Percentiles rank a stretch among this genome's conserved stretches.
phyloP scores from a whole-genome alignment of 2,797 vertebrate genomes.

The Florisuga fusca region DNA sequence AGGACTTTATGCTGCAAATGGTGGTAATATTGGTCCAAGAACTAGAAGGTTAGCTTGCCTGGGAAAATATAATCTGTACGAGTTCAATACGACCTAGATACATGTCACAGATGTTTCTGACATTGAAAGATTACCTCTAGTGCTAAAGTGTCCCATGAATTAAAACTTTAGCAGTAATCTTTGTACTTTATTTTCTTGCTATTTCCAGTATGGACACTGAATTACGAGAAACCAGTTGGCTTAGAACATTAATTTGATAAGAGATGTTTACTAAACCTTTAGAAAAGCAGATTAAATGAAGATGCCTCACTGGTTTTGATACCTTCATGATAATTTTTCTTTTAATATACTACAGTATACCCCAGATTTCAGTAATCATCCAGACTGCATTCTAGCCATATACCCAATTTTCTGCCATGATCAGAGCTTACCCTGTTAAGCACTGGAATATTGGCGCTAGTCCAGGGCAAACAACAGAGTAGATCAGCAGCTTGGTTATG shows the following conservation, averaged over 20 bases:
- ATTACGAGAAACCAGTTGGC: background rate
- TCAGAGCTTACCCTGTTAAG: background rate
- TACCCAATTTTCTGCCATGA: background rate
- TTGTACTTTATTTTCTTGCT: background rate
- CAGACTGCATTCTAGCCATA: background rate
- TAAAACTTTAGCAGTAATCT: background rate
- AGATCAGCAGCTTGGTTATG: background rate
- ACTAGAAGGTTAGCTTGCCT: background rate
- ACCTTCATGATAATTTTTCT: background rate
- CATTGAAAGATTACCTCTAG: background rate
- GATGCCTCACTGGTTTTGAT: background rate
- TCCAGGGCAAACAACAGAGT: background rate
- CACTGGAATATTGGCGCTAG: too few relatives aligned
- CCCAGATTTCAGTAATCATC: background rate
- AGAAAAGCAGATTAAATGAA: background rate
- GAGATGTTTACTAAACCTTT: background rate
- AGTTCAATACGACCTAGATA: background rate
- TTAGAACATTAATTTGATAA: background rate
- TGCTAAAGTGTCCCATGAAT: background rate
- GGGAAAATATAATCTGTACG: background rate
- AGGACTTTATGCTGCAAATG: background rate
- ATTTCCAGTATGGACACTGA: too few relatives aligned
- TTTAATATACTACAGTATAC: background rate
- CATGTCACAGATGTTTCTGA: background rate
- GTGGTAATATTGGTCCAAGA: background rate